Evolutionary conservation across 2,797 vertebrate genomes (phyloP).

Genomic region (Eupleurogrammus muticus): DNA sequence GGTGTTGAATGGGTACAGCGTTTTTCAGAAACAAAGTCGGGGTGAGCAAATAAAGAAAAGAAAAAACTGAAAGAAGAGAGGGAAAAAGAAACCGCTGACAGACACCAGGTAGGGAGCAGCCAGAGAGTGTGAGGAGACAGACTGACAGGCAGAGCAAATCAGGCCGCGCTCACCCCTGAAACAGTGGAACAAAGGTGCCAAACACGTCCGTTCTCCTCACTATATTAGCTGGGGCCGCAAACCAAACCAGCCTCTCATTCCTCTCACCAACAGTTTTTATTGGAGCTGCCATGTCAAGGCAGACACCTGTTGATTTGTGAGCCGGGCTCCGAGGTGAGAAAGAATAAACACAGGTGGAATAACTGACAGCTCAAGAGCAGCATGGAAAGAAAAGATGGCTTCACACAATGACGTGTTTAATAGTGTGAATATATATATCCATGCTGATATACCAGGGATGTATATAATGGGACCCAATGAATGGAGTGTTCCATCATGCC

Average conservation of each 20-base stretch:
- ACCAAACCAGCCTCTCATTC: conserved; percentile 21
- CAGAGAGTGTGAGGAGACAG: conserved; percentile 14
- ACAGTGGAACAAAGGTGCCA: conserved; percentile 38
- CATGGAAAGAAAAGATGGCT: neutral
- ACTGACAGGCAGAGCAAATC: conserved; percentile 35
- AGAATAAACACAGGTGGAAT: conserved; percentile 44
- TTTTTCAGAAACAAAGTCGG: neutral
- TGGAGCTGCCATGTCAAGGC: conserved; percentile 53
- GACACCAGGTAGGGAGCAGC: conserved; percentile 25
- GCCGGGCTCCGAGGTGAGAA: conserved; percentile 37
- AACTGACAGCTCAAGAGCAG: conserved; percentile 31
- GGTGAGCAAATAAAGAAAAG: neutral
- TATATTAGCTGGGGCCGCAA: conserved; percentile 31
- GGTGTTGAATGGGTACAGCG: neutral
- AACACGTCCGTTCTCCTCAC: conserved; percentile 29
- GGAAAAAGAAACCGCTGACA: conserved; percentile 8
- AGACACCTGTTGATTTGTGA: conserved; percentile 47
- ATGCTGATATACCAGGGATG: conserved; percentile 4
- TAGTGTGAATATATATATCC: no score
- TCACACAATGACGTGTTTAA: conserved; percentile 19
- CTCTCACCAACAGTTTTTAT: conserved; percentile 47
- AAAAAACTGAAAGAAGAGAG: neutral
- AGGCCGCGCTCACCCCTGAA: conserved; percentile 4
- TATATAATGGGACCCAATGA: conserved; percentile 6
- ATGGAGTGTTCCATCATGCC: neutral